Evolutionary conservation across 2,888 invertebrate genomes (phyloP).

Genomic region (Ophraella communa): DNA sequence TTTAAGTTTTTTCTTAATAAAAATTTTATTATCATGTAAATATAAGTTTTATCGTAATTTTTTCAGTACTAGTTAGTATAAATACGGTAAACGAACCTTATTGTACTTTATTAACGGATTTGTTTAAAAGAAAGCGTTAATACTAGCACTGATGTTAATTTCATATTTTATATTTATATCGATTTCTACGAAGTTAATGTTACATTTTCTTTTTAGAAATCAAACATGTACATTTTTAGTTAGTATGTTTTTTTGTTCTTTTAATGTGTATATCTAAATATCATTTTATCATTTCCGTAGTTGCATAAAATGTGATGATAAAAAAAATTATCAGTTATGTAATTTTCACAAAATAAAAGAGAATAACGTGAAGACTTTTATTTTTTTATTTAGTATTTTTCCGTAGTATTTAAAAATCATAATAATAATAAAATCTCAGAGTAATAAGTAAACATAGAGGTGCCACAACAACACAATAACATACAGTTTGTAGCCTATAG

Average conservation of each 20-base stretch:
- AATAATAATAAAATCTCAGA: no score
- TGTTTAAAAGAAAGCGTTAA: background rate
- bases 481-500: no score
- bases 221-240: slow-evolving; percentile 22
- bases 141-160: background rate
- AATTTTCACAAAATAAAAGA: slow-evolving; percentile 46
- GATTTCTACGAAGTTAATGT: background rate
- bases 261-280: slow-evolving; percentile 24
- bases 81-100: background rate
- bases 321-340: slow-evolving; percentile 43
- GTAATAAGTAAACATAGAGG: no score
- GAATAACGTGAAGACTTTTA: slow-evolving; percentile 9
- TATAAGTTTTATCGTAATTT: slow-evolving; percentile 3
- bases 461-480: no score
- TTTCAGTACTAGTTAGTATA: background rate
- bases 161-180: background rate
- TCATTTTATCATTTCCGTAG: slow-evolving; percentile 29
- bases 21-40: slow-evolving; percentile 1
- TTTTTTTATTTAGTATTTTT: background rate
- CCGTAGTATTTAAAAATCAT: no score
- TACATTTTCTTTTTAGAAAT: background rate
- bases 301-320: slow-evolving; percentile 41
- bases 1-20: background rate
- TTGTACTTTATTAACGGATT: background rate
- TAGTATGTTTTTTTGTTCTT: slow-evolving; percentile 22